Evolutionary conservation across 2,888 invertebrate species (phyloP), one percentile per base, ranked within the genome.

Genomic region (Coelopa pilipes): DNA sequence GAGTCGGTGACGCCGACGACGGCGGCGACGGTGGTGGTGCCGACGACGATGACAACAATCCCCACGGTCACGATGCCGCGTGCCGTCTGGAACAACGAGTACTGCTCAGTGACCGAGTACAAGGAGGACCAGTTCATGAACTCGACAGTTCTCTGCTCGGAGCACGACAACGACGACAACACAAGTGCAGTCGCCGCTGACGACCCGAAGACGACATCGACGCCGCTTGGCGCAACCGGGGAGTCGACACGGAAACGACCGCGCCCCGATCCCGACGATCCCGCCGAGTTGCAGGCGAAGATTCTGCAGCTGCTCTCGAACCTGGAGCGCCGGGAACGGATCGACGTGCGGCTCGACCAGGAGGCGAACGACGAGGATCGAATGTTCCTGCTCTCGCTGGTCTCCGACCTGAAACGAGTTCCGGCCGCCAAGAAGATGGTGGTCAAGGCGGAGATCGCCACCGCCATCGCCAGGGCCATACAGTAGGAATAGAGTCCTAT

Each of bases 321-420:
- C 13, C 53, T 72, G 15, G 72, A 75, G 50, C 70, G 70, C 19
- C 72, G 75, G 19, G 72, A 72, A 60, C 67, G 67, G 11, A 34
- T 24, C 5, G 72, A 67, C 1, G 19, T 46, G 17, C 78, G 76
- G 10, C 73, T 65, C 45, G 72, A 79, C 12, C 73, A 69, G 11
- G 79, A 79, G 13, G 69, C 74, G 0, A 73, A 76, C 13, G 80
- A 81, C 60, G 79, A 79, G 66, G 80, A 81, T 75, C 78, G 80
- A 15, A 81, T 81, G 80, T 81, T 81, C 75, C 60, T 81, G 46
- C 57, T 81, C 34, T 80, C 80, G 7, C 74, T 81, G 46, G 77
- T 81, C 49, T 79, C 79, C 1, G 80, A 81, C 19, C 77, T 81
- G 24, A 79, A 78, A 21, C 74, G 79, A 21, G 79, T 81, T 9